phyloP scores from a whole-genome alignment of 2,888 invertebrate species.

The Bimastos eiseni region DNA sequence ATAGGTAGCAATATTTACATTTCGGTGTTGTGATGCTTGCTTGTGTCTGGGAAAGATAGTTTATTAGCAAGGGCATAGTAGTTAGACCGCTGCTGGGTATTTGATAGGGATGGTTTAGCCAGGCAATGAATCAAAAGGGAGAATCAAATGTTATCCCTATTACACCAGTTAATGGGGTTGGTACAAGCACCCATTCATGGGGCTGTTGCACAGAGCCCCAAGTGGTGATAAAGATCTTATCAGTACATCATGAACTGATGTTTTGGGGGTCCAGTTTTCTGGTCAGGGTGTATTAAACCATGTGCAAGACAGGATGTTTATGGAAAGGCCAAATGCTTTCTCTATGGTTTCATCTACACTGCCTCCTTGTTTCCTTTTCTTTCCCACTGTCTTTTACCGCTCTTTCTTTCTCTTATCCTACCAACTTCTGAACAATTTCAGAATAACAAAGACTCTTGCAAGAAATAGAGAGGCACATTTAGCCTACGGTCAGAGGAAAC shows the following conservation, averaged over 20 bases:
- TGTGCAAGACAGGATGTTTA: background rate
- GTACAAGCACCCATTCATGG: background rate
- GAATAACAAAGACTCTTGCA: background rate
- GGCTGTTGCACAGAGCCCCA: background rate
- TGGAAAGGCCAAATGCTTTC: background rate
- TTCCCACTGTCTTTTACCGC: background rate
- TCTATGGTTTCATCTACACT: background rate
- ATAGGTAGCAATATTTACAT: too few relatives aligned
- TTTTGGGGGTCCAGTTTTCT: background rate
- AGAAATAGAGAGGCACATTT: background rate
- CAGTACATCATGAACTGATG: background rate
- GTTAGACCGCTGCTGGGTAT: background rate
- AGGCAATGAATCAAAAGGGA: background rate
- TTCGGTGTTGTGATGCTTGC: too few relatives aligned
- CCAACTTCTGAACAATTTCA: background rate
- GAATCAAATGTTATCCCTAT: background rate
- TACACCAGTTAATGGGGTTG: background rate
- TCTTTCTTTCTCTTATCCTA: background rate
- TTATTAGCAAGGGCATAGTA: background rate
- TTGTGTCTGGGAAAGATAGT: background rate
- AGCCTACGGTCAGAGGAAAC: background rate
- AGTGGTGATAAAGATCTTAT: background rate
- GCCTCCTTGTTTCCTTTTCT: background rate
- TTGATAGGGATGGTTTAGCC: background rate
- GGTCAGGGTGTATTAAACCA: background rate